These are phyloP conservation scores for Dryobotodes eremita DNA, from an alignment of 2,888 invertebrate genomes.

Conservation along the genomic window DNA sequence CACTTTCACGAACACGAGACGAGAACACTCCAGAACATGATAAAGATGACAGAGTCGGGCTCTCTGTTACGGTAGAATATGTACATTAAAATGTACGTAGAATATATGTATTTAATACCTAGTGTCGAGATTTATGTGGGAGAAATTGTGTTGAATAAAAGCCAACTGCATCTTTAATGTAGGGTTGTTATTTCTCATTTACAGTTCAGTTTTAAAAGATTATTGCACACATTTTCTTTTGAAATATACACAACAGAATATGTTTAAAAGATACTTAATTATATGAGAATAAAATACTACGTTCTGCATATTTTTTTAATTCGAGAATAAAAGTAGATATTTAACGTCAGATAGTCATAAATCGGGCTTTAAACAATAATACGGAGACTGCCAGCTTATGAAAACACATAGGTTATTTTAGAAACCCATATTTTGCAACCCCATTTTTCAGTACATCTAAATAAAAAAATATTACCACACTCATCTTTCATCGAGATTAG, in stretches of 20 bases:
- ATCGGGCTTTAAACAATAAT: neutral
- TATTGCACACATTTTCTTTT: neutral
- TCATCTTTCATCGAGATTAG: constrained; percentile 42
- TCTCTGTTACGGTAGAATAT: constrained; percentile 17
- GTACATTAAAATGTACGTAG: constrained; percentile 3
- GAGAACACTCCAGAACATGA: constrained; percentile 58
- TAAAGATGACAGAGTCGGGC: constrained; percentile 41
- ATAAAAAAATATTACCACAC: neutral
- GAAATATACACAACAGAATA: neutral
- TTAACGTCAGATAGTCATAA: neutral
- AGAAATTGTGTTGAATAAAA: neutral
- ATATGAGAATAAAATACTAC: neutral
- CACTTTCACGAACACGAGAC: constrained; percentile 47
- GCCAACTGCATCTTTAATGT: neutral
- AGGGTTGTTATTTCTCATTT: neutral
- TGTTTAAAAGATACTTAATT: neutral
- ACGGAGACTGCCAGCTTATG: neutral
- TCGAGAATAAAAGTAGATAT: neutral
- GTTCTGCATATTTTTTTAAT: neutral
- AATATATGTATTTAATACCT: constrained; percentile 29
- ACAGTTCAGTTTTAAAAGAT: neutral
- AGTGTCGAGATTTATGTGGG: neutral
- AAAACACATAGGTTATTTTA: neutral
- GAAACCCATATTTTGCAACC: neutral
- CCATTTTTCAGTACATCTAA: neutral